Base-by-base conservation (phyloP, 2,113 vertebrate genomes). In the Trichomycterus rosablanca region DNA sequence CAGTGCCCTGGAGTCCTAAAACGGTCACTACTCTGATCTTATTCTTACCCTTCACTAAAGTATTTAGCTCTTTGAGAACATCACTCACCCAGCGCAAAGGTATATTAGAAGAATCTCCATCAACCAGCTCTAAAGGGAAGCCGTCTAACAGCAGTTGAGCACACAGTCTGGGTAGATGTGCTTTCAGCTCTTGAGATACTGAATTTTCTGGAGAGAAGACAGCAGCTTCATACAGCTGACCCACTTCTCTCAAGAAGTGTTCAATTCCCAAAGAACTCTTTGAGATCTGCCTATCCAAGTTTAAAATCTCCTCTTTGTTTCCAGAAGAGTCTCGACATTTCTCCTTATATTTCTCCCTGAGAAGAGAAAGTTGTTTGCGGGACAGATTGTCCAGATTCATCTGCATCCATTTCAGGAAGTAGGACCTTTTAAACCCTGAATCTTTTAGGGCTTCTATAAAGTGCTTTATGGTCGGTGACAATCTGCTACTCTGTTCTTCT, bases 91-190 rank as follows among this genome's bases (percentile, higher is more conserved):
- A 92, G 57, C 61, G 80, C 39, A 89, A 54, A 2, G 88, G 85
- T 9, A 89, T 80, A 58, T 85, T 85, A 32, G 84, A 83, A 1
- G 82, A 80, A 66, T 84, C 81, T 55, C 89, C 86, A 7, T 90
- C 87, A 0, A 90, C 77, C 45, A 92, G 79, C 62, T 90, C 89
- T 60, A 92, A 18, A 2, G 89, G 88, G n/a, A 85, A 84, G 7
- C 88, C 89, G 42, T 73, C 66, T n/a, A 89, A 59, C 63, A 92
- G 64, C 60, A 91, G 66, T 35, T 81, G 63, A 15, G 83, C 80
- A 73, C 77, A 81, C 2, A 83, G 26, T 18, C 7, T 65, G 0
- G 83, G 84, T 11, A 84, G 56, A 11, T 78, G 59, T 0, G 69
- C 14, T n/a, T 81, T 5, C 0, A 81, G 77, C 61, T 75, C 8